Base-by-base conservation (phyloP, 37 sponge, comb jelly and placozoan genomes). In the Petrosia ficiformis region DNA sequence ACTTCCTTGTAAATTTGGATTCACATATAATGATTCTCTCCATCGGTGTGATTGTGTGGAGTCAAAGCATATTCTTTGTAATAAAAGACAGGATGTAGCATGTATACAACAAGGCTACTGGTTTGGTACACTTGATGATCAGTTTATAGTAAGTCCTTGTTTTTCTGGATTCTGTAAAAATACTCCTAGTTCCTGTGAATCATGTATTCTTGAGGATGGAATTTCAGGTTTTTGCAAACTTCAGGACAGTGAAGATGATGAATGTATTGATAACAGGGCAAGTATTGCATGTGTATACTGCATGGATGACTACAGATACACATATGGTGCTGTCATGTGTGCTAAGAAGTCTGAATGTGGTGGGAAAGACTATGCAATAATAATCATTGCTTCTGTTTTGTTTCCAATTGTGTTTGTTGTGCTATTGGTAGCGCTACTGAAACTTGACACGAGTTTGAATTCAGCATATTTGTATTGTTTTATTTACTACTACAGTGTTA, bases 401-500 rank as follows among this genome's bases (percentile, higher is more conserved):
- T 74, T 74, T 58, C 57, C 30, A 32, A n/a, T 59, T 3, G 32
- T 35, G 34, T 35, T 32, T 31, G 21, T 36, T 28, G 34, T 22
- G 16, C 57, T 59, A 26, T n/a, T 4, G 3, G 25, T 59, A 32
- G 3, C 59, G 2, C 25, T 74, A 38, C 36, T 74, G 75, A 59
- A 59, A 74, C 3, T 74, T 32, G 57, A 58, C 37, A 6, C 10
- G 3, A 28, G 37, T 2, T 16, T 74, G 5, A 57, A 39, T 2
- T 31, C 75, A 0, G 75, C 38, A 0, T 59, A 58, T 32, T 21
- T 58, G 40, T 74, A 37, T 44, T 59, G 57, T 59, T 74, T 74
- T 22, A 37, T 74, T 0, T 74, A 74, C 60, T 74, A 74, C 61
- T 74, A 59, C 60, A 74, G 75, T 25, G 38, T 74, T 22, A 39